These are phyloP conservation scores for Parthenolecanium corni DNA, from an alignment of 2,888 invertebrate species.

Conservation along the genomic window DNA sequence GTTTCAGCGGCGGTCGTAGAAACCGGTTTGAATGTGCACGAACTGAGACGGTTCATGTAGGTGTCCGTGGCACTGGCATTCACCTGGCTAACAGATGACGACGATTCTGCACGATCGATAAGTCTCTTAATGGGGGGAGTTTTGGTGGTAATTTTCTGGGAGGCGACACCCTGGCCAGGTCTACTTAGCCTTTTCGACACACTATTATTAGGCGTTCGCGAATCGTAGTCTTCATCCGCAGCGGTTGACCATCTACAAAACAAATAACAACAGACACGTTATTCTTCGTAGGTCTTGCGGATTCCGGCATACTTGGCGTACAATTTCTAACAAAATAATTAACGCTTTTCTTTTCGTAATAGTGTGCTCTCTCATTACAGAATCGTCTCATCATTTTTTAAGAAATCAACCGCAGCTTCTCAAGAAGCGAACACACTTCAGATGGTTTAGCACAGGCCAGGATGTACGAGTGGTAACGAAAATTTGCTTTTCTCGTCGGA, in stretches of 20 bases:
- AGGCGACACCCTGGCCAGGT: background rate
- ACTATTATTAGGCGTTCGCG: background rate
- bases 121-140: background rate
- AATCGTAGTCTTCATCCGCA: background rate
- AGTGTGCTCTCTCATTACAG: too few relatives aligned
- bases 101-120: background rate
- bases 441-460: too few relatives aligned
- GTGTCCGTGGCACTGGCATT: background rate
- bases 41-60: too few relatives aligned
- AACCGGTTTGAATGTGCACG: too few relatives aligned
- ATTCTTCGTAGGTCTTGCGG: conserved; percentile 13
- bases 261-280: conserved; percentile 24
- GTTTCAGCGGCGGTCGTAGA: background rate
- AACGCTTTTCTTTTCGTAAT: too few relatives aligned
- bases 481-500: too few relatives aligned
- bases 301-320: background rate
- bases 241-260: conserved; percentile 16
- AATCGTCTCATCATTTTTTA: too few relatives aligned
- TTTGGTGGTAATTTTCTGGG: background rate
- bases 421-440: background rate
- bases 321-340: background rate
- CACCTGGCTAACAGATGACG: background rate
- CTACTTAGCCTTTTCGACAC: background rate
- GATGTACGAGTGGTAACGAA: too few relatives aligned
- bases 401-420: background rate